These are phyloP conservation scores for Peromyscus nudipes DNA, from an alignment of 2,797 vertebrate genomes.

Conservation along the genomic window DNA sequence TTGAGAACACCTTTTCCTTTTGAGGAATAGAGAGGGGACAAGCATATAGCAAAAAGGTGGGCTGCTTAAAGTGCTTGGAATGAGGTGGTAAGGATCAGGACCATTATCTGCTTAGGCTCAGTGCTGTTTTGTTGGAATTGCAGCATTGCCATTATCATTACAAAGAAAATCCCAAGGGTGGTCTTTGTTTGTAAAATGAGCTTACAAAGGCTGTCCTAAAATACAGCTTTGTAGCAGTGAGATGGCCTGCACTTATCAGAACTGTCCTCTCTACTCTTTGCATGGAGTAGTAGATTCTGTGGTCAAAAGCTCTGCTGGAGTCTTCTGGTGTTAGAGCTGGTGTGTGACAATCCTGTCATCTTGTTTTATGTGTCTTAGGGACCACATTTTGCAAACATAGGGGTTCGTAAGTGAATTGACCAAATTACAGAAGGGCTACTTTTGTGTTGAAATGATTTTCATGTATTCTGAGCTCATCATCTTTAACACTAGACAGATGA, in stretches of 20 bases:
- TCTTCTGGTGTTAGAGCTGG: not conserved
- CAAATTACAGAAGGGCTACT: not conserved
- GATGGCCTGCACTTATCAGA: too few relatives aligned
- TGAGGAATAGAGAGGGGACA: not conserved
- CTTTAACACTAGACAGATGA: not conserved
- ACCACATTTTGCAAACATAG: not conserved
- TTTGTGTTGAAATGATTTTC: not conserved
- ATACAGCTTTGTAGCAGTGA: not conserved
- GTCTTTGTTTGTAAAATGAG: not conserved
- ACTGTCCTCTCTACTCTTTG: not conserved
- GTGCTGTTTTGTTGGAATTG: accelerated
- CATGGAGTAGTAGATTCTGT: not conserved
- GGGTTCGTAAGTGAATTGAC: not conserved
- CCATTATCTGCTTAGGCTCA: not conserved
- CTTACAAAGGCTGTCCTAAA: not conserved
- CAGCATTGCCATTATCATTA: not conserved
- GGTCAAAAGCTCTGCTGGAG: not conserved
- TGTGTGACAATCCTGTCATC: not conserved
- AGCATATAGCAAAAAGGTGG: not conserved
- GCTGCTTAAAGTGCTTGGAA: not conserved
- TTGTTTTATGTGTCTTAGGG: not conserved
- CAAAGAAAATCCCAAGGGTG: not conserved
- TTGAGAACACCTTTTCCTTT: not conserved
- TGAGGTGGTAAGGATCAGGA: not conserved
- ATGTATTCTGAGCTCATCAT: not conserved